Base-by-base conservation (phyloP, 35 echinoderm and acorn worm species). In the Lytechinus pictus region DNA sequence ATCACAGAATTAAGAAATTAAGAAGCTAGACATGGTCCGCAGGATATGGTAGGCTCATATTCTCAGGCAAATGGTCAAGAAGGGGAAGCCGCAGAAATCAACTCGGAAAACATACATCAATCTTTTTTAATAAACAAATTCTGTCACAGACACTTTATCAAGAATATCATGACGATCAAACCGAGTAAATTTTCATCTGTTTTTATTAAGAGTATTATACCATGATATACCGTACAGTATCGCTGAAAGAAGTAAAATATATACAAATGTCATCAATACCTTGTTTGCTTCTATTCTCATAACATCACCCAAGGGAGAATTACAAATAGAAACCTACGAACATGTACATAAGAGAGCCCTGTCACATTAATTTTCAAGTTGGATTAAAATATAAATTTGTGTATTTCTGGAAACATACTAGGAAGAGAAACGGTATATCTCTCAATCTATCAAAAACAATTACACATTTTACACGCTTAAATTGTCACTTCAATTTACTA, bases 131-230 rank as follows among this genome's bases (percentile, higher is more conserved):
- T 2, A 44, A 44, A 44, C 33, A 44, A 44, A 44, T 44, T 44
- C 33, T 44, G 33, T 2, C 33, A 44, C 33, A 44, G 33, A 44
- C 33, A 44, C 33, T 44, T n/a, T n/a, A n/a, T n/a, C 0, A 2
- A 44, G 33, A 44, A 44, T 44, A 44, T 44, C 33, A 44, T 2
- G 33, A 2, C 33, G 2, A 44, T 44, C 33, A 44, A 0, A 44
- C 33, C 0, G 2, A 44, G 0, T 44, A 24, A 79, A 24, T 79
- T 79, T 79, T 6, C 66, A 79, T 79, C n/a, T 4, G 66, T 79
- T 79, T 79, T 79, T 79, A 79, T 79, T 79, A 79, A 79, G 66
- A 79, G 66, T 79, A 79, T 79, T 79, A 79, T 79, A 79, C 66
- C 66, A 79, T 79, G 66, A 79, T 79, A 79, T 79, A 79, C 66